Evolutionary conservation across 2,797 vertebrate species (phyloP).

Genomic region (Hippopotamyrus pictus): DNA sequence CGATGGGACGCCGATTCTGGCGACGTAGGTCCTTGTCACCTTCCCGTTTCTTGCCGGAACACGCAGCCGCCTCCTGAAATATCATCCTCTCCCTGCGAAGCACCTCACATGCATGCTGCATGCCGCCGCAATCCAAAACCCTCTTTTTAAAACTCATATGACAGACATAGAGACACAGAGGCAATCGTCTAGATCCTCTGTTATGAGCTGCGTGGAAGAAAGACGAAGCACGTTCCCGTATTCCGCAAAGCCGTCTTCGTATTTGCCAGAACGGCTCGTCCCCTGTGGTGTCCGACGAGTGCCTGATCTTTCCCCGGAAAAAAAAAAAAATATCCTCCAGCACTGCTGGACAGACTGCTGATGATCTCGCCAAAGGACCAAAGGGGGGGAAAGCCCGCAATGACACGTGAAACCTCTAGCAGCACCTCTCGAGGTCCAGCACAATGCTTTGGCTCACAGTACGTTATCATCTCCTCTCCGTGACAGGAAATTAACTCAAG

Average conservation of each 20-base stretch:
- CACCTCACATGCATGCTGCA: background rate
- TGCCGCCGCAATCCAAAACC: background rate
- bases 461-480: background rate
- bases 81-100: background rate
- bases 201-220: background rate
- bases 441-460: background rate
- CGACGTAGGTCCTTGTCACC: background rate
- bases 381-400: background rate
- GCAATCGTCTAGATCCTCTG: background rate
- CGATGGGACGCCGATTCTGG: background rate
- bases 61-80: background rate
- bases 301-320: conserved; percentile 1
- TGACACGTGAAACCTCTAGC: background rate
- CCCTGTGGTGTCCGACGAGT: conserved; percentile 8
- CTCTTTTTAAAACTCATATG: background rate
- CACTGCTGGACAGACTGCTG: conserved; percentile 17
- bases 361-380: conserved; percentile 7
- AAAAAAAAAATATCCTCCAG: conserved; percentile 27
- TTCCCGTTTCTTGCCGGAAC: background rate
- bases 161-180: background rate
- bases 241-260: background rate
- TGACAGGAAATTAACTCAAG: background rate
- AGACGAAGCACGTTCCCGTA: conserved; percentile 8
- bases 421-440: background rate
- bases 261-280: background rate